A percentile compares a stretch with the other conserved stretches of the same genome.
These are phyloP conservation scores for Eurystomus glaucurus DNA, from an alignment of 2,797 vertebrate species.

Conservation along the genomic window DNA sequence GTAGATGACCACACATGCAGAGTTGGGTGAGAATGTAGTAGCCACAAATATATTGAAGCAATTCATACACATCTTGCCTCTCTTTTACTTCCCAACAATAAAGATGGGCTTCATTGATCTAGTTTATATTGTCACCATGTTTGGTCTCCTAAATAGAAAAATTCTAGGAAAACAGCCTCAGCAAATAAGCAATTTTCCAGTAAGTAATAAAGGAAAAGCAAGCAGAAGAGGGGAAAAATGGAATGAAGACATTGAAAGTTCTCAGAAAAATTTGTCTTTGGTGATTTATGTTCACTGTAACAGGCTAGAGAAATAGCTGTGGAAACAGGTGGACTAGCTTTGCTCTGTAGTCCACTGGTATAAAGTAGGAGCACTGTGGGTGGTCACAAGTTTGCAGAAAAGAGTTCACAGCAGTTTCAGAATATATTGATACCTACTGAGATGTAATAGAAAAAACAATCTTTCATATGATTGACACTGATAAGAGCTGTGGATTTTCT, in stretches of 20 bases:
- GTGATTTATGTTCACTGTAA: neutral
- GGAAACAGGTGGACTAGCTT: neutral
- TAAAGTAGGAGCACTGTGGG: neutral
- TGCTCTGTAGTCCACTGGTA: neutral
- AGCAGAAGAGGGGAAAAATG: rapidly evolving
- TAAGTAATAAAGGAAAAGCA: neutral
- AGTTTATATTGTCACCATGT: neutral
- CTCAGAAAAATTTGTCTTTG: neutral
- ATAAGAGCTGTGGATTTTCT: neutral
- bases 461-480: neutral
- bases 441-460: neutral
- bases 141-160: neutral
- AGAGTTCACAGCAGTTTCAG: neutral
- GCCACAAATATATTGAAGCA: neutral
- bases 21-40: rapidly evolving
- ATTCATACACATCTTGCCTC: neutral
- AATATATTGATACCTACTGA: neutral
- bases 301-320: neutral
- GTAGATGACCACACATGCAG: neutral
- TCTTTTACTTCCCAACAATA: neutral
- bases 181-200: neutral
- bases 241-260: neutral
- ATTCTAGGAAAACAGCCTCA: neutral
- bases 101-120: neutral
- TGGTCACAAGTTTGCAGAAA: neutral